Evolutionary conservation across 2,888 invertebrate species (phyloP), one percentile per base, ranked within the genome.

Genomic region (Latheticus oryzae): DNA sequence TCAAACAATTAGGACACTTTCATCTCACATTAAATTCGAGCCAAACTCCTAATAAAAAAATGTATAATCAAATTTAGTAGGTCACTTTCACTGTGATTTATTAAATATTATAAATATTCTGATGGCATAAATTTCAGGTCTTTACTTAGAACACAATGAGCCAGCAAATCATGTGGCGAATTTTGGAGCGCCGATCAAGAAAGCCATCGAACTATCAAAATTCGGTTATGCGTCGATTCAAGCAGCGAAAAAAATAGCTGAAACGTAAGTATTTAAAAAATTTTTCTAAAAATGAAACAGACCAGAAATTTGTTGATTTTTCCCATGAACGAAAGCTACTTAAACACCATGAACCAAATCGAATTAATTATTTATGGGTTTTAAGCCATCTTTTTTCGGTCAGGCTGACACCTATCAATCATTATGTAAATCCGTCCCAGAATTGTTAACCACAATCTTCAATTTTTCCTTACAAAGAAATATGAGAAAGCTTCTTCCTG

Each of bases 191-290:
- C 89, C 89, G 12, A 82, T 83, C 1, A 83, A 84, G 33, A 84
- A 84, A 70, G 84, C 87, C 0, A 81, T 82, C 42, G 79, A 81
- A 30, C 82, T 84, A 62, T 83, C 88, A 9, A 80, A 82, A 63
- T 87, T 85, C 64, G 90, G 89, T 0, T 88, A 87, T 70, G 89
- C 89, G 0, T 82, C 87, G 0, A 79, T 89, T 1, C 86, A 88
- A 71, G 87, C 89, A 0, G 83, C 86, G 2, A 77, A 82, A 13
- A 83, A 82, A 68, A 80, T 90, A 23, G 82, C 79, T 65, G 80
- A 73, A 69, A 67, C 83, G 89, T 89, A 69, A 83, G 84, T 68
- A 21, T 17, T 17, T 3, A 1, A n/a, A 7, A 35, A 35, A 35
- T 2, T 13, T 8, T 15, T 17, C 35, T 11, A 3, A 11, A 13